phyloP scores from a whole-genome alignment of 2,888 invertebrate genomes.

The Lepidochitona cinerea region DNA sequence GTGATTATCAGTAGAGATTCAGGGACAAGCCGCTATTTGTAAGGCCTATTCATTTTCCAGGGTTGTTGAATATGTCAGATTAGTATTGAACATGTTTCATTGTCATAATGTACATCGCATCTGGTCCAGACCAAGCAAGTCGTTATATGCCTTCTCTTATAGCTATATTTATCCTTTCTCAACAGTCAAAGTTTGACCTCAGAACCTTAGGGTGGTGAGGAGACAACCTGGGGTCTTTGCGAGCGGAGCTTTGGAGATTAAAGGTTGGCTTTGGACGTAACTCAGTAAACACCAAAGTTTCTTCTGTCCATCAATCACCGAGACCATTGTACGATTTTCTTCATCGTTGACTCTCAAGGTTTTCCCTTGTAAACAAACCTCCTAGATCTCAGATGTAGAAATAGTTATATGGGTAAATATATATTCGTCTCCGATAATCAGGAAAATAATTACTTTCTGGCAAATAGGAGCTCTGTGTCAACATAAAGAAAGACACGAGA shows the following conservation, averaged over 20 bases:
- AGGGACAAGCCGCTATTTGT: too few species aligned
- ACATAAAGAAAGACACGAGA: not conserved
- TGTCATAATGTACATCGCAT: not conserved
- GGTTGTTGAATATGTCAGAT: too few species aligned
- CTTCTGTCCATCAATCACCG: not conserved
- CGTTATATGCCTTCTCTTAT: not conserved
- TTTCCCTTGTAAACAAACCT: constrained; percentile 3
- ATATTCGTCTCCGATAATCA: not conserved
- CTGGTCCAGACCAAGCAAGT: not conserved
- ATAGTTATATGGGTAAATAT: constrained; percentile 1
- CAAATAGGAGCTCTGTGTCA: not conserved
- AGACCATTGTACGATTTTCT: not conserved
- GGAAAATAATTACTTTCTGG: not conserved
- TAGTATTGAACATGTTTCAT: too few species aligned
- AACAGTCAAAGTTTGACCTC: not conserved
- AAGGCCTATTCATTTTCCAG: too few species aligned
- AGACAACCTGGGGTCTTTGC: not conserved
- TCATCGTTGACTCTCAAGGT: not conserved
- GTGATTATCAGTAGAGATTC: too few species aligned
- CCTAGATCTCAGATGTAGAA: not conserved
- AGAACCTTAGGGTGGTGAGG: not conserved
- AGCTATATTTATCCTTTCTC: not conserved
- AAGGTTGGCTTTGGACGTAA: not conserved
- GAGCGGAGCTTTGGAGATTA: not conserved
- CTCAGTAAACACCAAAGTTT: not conserved